phyloP scores from a whole-genome alignment of 2,888 invertebrate species.

The Apamea monoglypha region DNA sequence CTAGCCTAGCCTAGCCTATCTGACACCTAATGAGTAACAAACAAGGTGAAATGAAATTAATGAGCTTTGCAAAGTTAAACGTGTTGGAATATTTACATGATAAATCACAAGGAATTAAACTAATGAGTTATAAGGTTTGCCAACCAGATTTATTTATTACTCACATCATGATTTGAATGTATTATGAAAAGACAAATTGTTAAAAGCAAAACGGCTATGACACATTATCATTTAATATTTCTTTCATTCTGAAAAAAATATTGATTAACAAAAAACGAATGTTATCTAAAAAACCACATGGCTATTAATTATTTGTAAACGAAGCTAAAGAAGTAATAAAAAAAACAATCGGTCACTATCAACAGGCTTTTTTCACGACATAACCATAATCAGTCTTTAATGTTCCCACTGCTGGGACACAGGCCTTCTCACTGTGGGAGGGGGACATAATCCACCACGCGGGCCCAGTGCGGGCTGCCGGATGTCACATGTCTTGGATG shows the following conservation, averaged over 20 bases:
- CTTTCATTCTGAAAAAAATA: no score
- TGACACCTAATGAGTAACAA: slow-evolving; percentile 2
- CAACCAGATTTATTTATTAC: not conserved
- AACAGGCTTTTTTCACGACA: slow-evolving; percentile 13
- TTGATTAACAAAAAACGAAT: no score
- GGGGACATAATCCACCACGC: no score
- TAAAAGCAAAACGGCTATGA: not conserved
- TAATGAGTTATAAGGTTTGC: slow-evolving; percentile 11
- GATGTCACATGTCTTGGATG: no score
- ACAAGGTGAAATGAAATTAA: slow-evolving; percentile 25
- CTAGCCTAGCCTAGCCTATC: no score
- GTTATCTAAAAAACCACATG: no score
- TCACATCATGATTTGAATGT: not conserved
- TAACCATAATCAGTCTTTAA: no score
- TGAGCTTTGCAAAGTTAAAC: slow-evolving; percentile 13
- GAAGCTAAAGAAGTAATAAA: not conserved
- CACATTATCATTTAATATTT: not conserved
- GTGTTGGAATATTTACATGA: slow-evolving; percentile 22
- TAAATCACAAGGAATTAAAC: slow-evolving; percentile 36
- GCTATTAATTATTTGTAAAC: not conserved
- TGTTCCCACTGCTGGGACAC: no score
- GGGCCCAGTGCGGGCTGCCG: no score
- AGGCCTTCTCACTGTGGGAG: no score
- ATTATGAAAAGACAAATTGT: not conserved
- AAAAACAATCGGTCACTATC: slow-evolving; percentile 13